Percentiles rank a stretch among this genome's conserved stretches.
Evolutionary conservation across 2,797 vertebrate species (phyloP).

Genomic region (Characodon lateralis): DNA sequence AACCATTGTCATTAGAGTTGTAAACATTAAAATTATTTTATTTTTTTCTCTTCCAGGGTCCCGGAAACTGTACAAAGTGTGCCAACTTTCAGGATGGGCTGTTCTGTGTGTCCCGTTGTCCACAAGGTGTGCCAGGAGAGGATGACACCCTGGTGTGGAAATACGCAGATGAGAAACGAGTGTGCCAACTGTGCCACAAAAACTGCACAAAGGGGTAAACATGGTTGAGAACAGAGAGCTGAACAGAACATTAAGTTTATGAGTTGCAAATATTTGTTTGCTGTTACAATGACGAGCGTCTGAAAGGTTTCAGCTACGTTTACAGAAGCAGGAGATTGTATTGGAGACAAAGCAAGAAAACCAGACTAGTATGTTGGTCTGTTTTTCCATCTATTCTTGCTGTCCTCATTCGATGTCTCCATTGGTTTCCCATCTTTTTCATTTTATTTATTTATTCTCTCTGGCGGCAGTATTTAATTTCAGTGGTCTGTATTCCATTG

Average conservation of each 20-base stretch:
- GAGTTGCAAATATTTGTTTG: constrained; percentile 32
- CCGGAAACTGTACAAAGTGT: constrained; percentile 87
- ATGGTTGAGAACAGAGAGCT: constrained; percentile 6
- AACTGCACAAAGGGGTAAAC: constrained; percentile 92
- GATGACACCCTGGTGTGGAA: constrained; percentile 91
- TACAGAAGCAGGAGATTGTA: constrained; percentile 15
- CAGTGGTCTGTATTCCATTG: constrained; percentile 9
- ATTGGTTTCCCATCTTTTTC: constrained; percentile 10
- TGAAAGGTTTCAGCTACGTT: constrained; percentile 17
- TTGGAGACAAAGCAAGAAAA: not conserved
- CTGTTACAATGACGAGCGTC: constrained; percentile 19
- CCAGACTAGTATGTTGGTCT: not conserved
- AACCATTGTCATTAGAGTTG: constrained; percentile 10
- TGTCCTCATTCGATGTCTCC: not conserved
- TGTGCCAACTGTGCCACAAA: constrained; percentile 91
- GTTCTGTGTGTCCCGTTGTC: constrained; percentile 90
- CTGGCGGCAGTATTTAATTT: not conserved
- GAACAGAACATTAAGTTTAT: not conserved
- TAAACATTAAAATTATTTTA: constrained; percentile 32
- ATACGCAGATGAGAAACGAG: constrained; percentile 81
- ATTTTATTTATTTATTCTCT: constrained; percentile 10
- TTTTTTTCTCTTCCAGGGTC: constrained; percentile 79
- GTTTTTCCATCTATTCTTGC: not conserved
- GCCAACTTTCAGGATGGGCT: constrained; percentile 90
- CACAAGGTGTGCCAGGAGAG: constrained; percentile 86